These are phyloP conservation scores for Drosophila suboccidentalis DNA, from an alignment of 2,888 invertebrate genomes.

Conservation along the genomic window DNA sequence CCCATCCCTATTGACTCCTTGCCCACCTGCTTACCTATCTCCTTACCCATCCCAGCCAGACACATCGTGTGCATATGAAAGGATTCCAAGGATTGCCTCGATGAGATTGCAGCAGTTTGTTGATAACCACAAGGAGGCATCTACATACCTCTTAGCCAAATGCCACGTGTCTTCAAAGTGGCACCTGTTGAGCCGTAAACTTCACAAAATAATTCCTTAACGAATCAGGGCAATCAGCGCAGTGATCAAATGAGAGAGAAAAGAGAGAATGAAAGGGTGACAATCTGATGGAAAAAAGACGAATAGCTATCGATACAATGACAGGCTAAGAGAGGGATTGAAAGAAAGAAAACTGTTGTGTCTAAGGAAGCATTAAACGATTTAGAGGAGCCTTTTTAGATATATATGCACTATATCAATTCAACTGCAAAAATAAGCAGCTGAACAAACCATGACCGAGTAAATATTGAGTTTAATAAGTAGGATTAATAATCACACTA, in stretches of 20 bases:
- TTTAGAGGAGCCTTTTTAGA: no score
- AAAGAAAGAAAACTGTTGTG: neutral
- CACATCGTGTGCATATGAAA: slow-evolving; percentile 10
- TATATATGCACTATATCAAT: no score
- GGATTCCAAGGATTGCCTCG: neutral
- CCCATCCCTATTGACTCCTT: no score
- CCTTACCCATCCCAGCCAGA: neutral
- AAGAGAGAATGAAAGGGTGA: neutral
- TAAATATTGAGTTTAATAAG: no score
- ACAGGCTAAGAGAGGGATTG: neutral
- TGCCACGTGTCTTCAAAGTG: slow-evolving; percentile 2
- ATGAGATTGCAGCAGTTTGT: slow-evolving; percentile 10
- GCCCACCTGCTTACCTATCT: no score
- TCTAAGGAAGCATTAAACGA: no score
- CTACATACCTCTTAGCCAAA: neutral
- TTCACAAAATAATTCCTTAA: neutral
- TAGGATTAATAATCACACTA: no score
- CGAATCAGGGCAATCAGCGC: neutral
- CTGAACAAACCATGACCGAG: no score
- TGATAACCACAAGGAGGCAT: slow-evolving; percentile 6
- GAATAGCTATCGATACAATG: neutral
- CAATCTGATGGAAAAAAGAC: no score
- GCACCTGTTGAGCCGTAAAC: slow-evolving; percentile 14
- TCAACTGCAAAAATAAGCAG: no score
- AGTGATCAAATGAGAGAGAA: neutral